Base-by-base conservation (phyloP, 2,113 vertebrate genomes). In the Cyprinodon variegatus region DNA sequence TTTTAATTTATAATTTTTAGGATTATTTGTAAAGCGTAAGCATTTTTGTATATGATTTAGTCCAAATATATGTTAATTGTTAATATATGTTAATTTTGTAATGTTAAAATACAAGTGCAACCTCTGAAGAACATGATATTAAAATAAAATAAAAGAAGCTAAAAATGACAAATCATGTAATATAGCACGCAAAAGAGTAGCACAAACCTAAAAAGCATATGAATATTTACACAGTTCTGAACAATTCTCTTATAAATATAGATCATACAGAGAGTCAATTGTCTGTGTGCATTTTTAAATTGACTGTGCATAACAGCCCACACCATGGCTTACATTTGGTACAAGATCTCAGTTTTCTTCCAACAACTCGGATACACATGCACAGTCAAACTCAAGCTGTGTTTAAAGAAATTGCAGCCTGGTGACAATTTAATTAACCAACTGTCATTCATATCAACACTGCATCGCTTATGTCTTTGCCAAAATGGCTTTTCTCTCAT, bases 341-440 rank as follows among this genome's bases (percentile, higher is more conserved):
- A 46, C 72, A 6, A 69, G 61, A 84, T 84, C 72, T 83, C 70
- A 70, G 70, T 76, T 81, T 77, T 74, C 74, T 57, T 68, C 68
- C 29, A 77, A 64, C 69, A 70, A 72, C 17, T 29, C 73, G 78
- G 66, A 61, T 62, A 41, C 75, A 72, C 72, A 70, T 65, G 74
- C 83, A 73, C 59, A 72, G 71, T 72, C 50, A 17, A 79, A 61
- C 59, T 53, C 61, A 70, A 73, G 78, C 74, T 70, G 43, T 65
- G 61, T 85, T 83, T 82, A 77, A 88, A 74, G 62, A 87, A 89
- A 83, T 5, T 75, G 57, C 77, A 78, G 88, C 81, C 66, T 82
- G 72, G 64, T 86, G 89, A 89, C 83, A 89, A 82, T 89, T 89
- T 87, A 92, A 92, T 90, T 87, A 86, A 83, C 81, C 79, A 70